Conservation (phyloP, 2,797 vertebrate species). For the Myotis pilosus region DNA sequence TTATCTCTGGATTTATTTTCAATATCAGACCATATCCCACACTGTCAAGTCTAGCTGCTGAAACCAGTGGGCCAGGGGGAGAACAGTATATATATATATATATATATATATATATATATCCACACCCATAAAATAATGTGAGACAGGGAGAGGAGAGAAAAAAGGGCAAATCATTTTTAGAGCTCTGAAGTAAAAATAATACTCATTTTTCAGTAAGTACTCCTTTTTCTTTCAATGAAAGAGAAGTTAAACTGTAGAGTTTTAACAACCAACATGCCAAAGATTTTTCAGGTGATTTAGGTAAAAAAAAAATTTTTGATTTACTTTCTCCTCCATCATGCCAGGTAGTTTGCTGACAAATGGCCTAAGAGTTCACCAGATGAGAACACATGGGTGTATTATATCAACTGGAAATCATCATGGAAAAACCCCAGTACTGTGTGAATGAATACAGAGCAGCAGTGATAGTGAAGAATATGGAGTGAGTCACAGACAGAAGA, state of each 20-base stretch:
- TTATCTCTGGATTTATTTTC: neutral
- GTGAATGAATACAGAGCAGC: neutral
- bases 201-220: neutral
- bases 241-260: neutral
- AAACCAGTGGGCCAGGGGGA: neutral
- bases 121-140: neutral
- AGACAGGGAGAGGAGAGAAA: neutral
- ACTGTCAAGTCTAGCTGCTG: neutral
- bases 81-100: neutral
- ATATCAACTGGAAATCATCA: neutral
- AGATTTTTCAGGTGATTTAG: neutral
- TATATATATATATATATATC: neutral
- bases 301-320: neutral
- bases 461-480: neutral
- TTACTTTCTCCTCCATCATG: conserved; percentile 12
- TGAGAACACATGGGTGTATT: neutral
- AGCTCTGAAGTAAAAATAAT: conserved; percentile 20
- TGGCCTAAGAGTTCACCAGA: neutral
- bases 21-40: neutral
- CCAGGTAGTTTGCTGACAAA: neutral
- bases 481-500: neutral
- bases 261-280: neutral
- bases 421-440: neutral
- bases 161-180: neutral
- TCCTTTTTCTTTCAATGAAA: conserved; percentile 39